These are phyloP conservation scores for Clytia hemisphaerica DNA, from an alignment of 30 jellyfish, hydroid and myxozoan species.

Conservation along the genomic window DNA sequence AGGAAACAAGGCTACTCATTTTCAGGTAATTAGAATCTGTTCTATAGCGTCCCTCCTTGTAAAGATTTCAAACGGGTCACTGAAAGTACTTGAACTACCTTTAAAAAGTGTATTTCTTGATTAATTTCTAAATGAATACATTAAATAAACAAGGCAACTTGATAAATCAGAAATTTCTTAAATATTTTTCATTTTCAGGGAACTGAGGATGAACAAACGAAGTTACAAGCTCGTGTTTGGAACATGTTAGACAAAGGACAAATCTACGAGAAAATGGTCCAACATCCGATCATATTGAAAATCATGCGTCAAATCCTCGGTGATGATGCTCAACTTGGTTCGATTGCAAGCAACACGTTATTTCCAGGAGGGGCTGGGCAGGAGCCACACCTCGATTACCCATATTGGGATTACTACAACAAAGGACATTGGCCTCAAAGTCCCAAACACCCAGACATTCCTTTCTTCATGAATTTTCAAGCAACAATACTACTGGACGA, in stretches of 20 bases:
- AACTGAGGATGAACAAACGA: neutral
- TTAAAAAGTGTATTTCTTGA: too few relatives aligned
- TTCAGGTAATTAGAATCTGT: slow-evolving; percentile 8
- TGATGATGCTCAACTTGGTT: slow-evolving; percentile 18
- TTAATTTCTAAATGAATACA: too few relatives aligned
- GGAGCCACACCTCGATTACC: slow-evolving; percentile 18
- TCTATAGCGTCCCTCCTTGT: too few relatives aligned
- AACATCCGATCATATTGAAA: neutral
- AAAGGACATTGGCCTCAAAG: slow-evolving; percentile 1
- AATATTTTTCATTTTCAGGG: too few relatives aligned
- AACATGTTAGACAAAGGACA: slow-evolving; percentile 1
- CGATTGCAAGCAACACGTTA: slow-evolving; percentile 10
- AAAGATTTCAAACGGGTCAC: too few relatives aligned
- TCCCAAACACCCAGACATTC: neutral
- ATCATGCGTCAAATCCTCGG: neutral
- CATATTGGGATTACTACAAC: slow-evolving; percentile 22
- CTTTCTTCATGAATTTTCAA: slow-evolving; percentile 7
- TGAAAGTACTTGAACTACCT: too few relatives aligned
- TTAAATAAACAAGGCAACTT: too few relatives aligned
- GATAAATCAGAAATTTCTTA: too few relatives aligned
- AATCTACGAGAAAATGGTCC: slow-evolving; percentile 15
- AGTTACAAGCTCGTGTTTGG: slow-evolving; percentile 16
- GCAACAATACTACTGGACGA: slow-evolving; percentile 10
- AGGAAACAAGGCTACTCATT: slow-evolving; percentile 1
- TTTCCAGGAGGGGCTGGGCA: slow-evolving; percentile 27